Evolutionary conservation across 2,113 vertebrate species (phyloP), one percentile per base, ranked within the genome.

Genomic region (Bambusicola thoracicus): DNA sequence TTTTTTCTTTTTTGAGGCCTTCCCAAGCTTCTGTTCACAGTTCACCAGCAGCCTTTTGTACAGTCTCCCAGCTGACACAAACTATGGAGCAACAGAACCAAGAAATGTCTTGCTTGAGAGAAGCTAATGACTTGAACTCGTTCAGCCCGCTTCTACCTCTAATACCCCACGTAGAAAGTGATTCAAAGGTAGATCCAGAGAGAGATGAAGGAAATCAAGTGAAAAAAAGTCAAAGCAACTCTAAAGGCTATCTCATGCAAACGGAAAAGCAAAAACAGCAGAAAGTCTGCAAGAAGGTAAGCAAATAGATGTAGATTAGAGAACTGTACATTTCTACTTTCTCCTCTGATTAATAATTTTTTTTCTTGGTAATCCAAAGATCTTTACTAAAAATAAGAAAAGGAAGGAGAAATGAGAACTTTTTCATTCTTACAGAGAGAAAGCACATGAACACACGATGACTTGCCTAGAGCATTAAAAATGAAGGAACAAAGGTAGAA

Each of bases 211-310:
- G 79, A 46, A 81, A 70, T 20, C 59, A 55, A 22, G n/a, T 22
- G 68, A 56, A 81, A 67, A 78, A 97, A 20, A 92, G 56, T 13
- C 91, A 81, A 19, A 97, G 95, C 95, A 96, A 70, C 88, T 98
- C 98, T 1, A 98, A 98, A 61, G 96, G 97, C 5, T 98, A 97
- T 80, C 92, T 98, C 19, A 80, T 94, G 51, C 98, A 98, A 66
- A 92, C 95, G 96, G 97, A 97, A 78, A 98, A 96, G 73, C 96
- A 97, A 38, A 98, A 88, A 10, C 96, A 97, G 38, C 95, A 90
- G 21, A 97, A 91, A 85, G 77, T 27, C 63, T 61, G 66, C 20
- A 96, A 92, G 77, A 98, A 99, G 98, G 99, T 99, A 89, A 97
- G 48, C 8, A 81, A 61, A 44, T 9, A 43, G 2, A 4, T 15